These are phyloP conservation scores for Alectura lathami DNA, from an alignment of 2,113 vertebrate species.

Conservation along the genomic window DNA sequence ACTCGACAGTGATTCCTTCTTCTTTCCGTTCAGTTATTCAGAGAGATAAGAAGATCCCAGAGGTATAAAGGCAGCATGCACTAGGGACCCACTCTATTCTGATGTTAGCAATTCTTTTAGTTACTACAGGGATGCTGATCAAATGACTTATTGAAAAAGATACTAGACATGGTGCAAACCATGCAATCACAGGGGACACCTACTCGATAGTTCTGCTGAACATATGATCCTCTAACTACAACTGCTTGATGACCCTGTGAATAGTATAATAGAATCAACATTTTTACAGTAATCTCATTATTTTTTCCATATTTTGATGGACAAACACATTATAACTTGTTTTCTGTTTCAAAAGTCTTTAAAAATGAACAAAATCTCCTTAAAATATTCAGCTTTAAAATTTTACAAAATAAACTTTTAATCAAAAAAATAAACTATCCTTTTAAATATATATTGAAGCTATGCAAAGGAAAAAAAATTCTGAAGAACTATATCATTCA, in stretches of 20 bases:
- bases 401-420: background rate
- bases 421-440: background rate
- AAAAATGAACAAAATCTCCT: background rate
- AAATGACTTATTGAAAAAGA: background rate
- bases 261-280: background rate
- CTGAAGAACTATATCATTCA: background rate
- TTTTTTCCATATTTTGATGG: background rate
- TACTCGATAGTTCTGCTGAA: background rate
- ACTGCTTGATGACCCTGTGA: background rate
- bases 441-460: background rate
- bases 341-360: background rate
- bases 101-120: background rate
- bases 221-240: background rate
- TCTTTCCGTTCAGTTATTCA: conserved; percentile 25
- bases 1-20: background rate
- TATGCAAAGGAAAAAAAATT: background rate
- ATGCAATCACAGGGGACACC: background rate
- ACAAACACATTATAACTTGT: background rate
- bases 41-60: background rate
- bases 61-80: background rate
- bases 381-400: background rate
- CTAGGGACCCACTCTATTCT: background rate
- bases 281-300: background rate
- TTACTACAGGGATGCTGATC: background rate
- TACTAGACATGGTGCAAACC: background rate